Base-by-base conservation (phyloP, 2,797 vertebrate genomes). In the Neosilurus hyrtlii region DNA sequence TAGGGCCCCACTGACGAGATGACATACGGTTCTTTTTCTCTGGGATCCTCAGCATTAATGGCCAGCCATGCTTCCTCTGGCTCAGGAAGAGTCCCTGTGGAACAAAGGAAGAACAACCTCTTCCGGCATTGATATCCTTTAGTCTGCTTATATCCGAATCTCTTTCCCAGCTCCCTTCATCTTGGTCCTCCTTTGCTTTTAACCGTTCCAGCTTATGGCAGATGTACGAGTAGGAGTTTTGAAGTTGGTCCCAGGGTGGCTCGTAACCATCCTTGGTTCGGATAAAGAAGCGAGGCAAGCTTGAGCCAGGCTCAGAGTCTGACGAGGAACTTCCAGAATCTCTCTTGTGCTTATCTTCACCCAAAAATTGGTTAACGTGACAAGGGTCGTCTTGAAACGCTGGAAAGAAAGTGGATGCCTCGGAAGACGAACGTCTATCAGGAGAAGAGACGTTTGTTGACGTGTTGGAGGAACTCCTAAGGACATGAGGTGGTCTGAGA, bases 11-110 rank as follows among this genome's bases (percentile, higher is more conserved):
- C 66, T 99, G 98, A 59, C 98, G 94, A 15, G 98, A 99, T 0
- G 98, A 99, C 98, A 99, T 99, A 91, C 97, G 96, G 90, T 97
- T 99, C 92, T 99, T 99, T 91, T 97, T 99, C 87, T 99, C 98
- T 0, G 98, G 98, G 86, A 99, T 99, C 88, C 98, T 96, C 89
- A 99, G 88, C 98, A 99, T 96, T 90, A 99, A 93, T 0, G 96
- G 90, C 98, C 98, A 99, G 37, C 98, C 98, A 0, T 96, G 93
- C 68, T 91, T 93, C 79, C 91, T 95, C 84, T 89, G 94, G 88
- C 94, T 96, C 81, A 94, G 94, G 90, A 98, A 97, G 56, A 99
- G 93, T 10, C 93, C 90, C 3, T 84, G 88, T 1, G 96, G 96
- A 72, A 96, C 88, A 12, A 95, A 94, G 3, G 91, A 88, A 35